Conservation (phyloP, 2,797 vertebrate genomes). For the Mycteria americana region DNA sequence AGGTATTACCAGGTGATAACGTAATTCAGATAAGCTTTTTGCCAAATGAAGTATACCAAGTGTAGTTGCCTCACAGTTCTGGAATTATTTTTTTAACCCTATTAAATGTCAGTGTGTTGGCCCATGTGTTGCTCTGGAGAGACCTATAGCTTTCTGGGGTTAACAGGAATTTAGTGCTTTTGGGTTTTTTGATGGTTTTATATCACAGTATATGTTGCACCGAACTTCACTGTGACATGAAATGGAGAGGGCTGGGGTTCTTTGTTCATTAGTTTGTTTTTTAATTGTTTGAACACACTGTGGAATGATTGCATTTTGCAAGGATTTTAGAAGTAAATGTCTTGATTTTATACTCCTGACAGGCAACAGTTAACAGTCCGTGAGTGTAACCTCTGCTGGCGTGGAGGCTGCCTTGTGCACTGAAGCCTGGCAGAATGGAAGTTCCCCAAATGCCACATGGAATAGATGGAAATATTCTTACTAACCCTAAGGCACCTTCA, state of each 20-base stretch:
- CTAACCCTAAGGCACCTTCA: background rate
- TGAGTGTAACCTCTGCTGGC: background rate
- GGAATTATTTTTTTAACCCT: background rate
- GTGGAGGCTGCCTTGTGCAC: background rate
- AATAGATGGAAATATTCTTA: background rate
- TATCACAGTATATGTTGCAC: background rate
- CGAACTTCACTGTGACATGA: background rate
- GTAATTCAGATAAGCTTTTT: background rate
- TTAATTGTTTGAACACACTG: background rate
- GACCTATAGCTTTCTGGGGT: background rate
- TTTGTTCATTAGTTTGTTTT: background rate
- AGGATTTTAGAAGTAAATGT: background rate
- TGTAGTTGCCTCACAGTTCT: background rate
- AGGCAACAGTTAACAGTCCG: accelerated
- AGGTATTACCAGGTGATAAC: background rate
- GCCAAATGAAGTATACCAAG: background rate
- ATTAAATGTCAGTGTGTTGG: background rate
- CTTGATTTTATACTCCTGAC: background rate
- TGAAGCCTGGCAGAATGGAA: background rate
- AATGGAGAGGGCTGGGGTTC: background rate
- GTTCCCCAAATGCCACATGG: background rate
- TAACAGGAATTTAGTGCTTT: background rate
- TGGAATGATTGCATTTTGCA: background rate
- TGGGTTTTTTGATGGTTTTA: background rate
- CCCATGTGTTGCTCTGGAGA: background rate